A percentile compares a stretch with the other conserved stretches of the same genome.
phyloP scores from a whole-genome alignment of 2,113 vertebrate species.

The Strix aluco region DNA sequence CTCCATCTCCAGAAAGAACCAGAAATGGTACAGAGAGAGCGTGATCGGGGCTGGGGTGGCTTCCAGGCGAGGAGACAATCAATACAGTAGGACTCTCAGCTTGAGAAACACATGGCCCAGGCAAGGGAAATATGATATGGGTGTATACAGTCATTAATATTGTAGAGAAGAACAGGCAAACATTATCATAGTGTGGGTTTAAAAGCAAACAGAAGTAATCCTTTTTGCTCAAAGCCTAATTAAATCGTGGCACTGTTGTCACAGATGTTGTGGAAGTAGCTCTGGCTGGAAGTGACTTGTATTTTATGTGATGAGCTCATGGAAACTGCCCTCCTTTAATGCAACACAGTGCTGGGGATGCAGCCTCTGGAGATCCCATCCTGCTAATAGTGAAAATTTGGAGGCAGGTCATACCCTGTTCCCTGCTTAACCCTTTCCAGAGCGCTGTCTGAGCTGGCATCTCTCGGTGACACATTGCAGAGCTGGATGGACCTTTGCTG shows the following conservation, averaged over 20 bases:
- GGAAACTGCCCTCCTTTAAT: not conserved
- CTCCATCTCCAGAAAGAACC: not conserved
- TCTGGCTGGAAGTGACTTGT: not conserved
- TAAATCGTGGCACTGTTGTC: not conserved
- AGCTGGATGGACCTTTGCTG: not conserved
- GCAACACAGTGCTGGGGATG: not conserved
- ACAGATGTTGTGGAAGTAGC: not conserved
- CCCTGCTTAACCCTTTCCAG: not conserved
- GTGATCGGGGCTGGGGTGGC: not conserved
- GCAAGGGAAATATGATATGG: not conserved
- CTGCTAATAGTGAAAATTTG: not conserved
- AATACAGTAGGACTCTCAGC: not conserved
- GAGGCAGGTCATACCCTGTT: not conserved
- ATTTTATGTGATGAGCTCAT: not conserved
- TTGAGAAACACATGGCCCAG: not conserved
- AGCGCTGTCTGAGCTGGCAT: not conserved
- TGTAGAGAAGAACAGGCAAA: not conserved
- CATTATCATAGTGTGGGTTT: not conserved
- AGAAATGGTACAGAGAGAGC: not conserved
- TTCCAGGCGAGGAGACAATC: not conserved
- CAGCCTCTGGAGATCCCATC: not conserved
- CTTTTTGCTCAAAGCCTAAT: not conserved
- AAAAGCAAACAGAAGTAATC: not conserved
- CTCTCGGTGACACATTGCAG: not conserved
- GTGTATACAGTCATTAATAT: not conserved